phyloP scores from a whole-genome alignment of 2,113 vertebrate species.

The Macaca nemestrina region DNA sequence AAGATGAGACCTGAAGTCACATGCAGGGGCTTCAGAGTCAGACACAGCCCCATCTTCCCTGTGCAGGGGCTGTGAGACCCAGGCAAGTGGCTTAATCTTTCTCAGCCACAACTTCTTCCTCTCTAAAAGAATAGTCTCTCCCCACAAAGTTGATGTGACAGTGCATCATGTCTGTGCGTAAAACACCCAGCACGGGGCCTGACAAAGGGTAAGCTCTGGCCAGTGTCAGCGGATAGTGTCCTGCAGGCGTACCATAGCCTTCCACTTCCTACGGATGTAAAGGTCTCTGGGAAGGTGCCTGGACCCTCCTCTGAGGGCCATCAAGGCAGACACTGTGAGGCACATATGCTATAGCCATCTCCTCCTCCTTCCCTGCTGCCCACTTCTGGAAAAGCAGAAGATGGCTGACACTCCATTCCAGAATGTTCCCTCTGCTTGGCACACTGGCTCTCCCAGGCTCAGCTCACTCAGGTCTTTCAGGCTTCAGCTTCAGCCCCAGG shows the following conservation, averaged over 20 bases:
- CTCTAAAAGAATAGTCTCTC: background rate
- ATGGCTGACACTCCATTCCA: rapidly evolving
- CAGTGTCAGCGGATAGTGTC: rapidly evolving
- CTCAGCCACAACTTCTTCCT: background rate
- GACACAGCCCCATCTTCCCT: background rate
- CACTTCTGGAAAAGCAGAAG: background rate
- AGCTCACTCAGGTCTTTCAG: background rate
- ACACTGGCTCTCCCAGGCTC: background rate
- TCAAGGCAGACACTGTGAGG: rapidly evolving
- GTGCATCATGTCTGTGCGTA: rapidly evolving
- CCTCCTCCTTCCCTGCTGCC: rapidly evolving
- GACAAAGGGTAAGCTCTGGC: background rate
- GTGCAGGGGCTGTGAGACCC: rapidly evolving
- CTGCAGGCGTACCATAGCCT: background rate
- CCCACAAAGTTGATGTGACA: background rate
- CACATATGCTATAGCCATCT: rapidly evolving
- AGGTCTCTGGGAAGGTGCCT: background rate
- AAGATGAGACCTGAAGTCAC: rapidly evolving
- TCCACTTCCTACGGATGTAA: no score
- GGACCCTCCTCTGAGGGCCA: background rate
- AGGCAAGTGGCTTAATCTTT: background rate
- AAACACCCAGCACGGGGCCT: rapidly evolving
- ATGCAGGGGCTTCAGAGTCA: background rate
- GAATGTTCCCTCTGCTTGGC: background rate
- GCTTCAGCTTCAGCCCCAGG: background rate